These are phyloP conservation scores for Lampris incognitus DNA, from an alignment of 2,113 vertebrate genomes.

Conservation along the genomic window DNA sequence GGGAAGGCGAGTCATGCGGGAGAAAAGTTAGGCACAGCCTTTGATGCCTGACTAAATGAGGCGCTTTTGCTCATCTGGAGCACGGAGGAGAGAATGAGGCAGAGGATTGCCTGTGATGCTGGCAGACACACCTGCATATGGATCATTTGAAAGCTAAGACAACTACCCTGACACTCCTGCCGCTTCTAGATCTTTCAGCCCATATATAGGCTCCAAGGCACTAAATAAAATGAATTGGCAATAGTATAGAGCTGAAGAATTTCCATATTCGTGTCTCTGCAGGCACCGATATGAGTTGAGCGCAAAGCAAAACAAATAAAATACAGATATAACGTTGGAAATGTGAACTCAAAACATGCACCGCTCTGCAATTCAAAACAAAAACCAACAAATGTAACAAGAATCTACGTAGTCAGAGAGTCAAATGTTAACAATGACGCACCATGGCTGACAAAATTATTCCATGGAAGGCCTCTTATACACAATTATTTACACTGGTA, in stretches of 20 bases:
- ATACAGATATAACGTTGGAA: no score
- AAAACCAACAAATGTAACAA: no score
- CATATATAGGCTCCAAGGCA: constrained; percentile 34
- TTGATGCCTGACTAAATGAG: constrained; percentile 81
- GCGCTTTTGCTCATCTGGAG: constrained; percentile 70
- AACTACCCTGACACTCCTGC: constrained; percentile 61
- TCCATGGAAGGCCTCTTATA: no score
- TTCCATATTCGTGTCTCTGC: constrained; percentile 23
- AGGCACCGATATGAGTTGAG: constrained; percentile 10
- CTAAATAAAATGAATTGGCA: constrained; percentile 42
- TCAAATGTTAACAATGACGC: no score
- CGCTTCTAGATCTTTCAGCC: constrained; percentile 46
- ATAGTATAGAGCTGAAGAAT: neutral
- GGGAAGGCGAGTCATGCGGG: constrained; percentile 71
- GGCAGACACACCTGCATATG: constrained; percentile 73
- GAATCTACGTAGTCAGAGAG: no score
- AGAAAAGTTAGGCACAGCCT: constrained; percentile 74
- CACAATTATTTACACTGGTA: no score
- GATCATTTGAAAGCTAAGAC: constrained; percentile 76
- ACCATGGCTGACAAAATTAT: no score
- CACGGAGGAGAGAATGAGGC: constrained; percentile 59
- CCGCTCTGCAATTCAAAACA: no score
- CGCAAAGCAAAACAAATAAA: constrained; percentile 11
- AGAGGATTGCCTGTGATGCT: constrained; percentile 63
- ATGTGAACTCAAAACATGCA: no score